These are phyloP conservation scores for Delphinapterus leucas DNA, from an alignment of 2,113 vertebrate genomes.

Conservation along the genomic window DNA sequence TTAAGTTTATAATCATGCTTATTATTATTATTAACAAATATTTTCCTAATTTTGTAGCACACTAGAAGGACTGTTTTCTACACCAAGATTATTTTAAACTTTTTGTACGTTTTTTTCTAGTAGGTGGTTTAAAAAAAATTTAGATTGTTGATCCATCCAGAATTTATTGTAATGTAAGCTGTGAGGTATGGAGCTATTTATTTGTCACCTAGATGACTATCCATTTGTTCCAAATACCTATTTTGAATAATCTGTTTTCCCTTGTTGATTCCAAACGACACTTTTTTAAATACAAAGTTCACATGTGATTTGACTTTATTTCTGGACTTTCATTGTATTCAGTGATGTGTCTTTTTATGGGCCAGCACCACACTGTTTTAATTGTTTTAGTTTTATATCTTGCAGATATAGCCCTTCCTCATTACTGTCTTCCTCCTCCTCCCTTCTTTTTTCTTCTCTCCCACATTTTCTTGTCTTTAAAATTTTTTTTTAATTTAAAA, in stretches of 20 bases:
- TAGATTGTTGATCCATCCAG: background rate
- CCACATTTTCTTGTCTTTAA: background rate
- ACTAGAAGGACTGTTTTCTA: background rate
- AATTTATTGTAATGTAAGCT: background rate
- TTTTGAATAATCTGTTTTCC: background rate
- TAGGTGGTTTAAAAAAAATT: background rate
- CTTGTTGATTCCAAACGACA: background rate
- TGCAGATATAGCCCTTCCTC: background rate
- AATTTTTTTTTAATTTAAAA: background rate
- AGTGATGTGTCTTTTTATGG: background rate
- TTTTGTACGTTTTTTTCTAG: background rate
- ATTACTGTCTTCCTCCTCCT: background rate
- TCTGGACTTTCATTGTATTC: background rate
- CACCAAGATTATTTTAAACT: background rate
- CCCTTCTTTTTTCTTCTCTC: background rate
- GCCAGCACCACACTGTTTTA: background rate
- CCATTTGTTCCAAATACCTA: background rate
- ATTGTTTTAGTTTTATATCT: background rate
- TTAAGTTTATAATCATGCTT: background rate
- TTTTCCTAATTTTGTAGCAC: background rate
- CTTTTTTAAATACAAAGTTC: background rate
- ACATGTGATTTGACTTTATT: background rate
- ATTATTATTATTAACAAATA: background rate
- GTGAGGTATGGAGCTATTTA: background rate
- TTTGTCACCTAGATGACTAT: background rate